These are phyloP conservation scores for Caenorhabditis becei DNA, from an alignment of 2,888 invertebrate genomes.

Conservation along the genomic window DNA sequence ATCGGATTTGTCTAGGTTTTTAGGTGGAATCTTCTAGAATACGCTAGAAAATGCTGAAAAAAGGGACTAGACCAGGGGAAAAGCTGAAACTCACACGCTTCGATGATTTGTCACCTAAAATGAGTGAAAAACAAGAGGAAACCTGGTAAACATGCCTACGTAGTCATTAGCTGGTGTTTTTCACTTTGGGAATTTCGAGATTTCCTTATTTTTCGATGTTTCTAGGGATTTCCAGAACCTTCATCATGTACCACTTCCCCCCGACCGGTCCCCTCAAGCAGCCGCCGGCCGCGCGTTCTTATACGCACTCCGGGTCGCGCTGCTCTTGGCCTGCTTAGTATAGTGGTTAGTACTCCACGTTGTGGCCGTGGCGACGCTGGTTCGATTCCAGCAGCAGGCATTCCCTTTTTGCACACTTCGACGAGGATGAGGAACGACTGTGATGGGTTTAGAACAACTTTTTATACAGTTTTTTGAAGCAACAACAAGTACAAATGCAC, in stretches of 20 bases:
- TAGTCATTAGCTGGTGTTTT: too few species aligned
- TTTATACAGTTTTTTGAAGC: neutral
- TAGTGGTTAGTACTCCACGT: constrained; percentile 81
- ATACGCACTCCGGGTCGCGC: neutral
- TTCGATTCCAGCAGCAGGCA: constrained; percentile 80
- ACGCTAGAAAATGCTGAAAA: too few species aligned
- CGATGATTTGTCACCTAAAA: too few species aligned
- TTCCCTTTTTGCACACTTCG: constrained; percentile 11
- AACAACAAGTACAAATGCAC: constrained; percentile 3
- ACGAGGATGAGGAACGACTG: neutral
- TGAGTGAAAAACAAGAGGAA: too few species aligned
- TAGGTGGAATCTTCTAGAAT: too few species aligned
- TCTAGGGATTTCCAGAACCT: neutral
- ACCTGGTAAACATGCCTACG: too few species aligned
- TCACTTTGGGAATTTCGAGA: too few species aligned
- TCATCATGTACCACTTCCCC: neutral
- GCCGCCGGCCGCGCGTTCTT: neutral
- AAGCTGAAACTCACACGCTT: too few species aligned
- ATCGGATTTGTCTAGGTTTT: too few species aligned
- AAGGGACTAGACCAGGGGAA: too few species aligned
- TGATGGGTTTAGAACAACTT: neutral
- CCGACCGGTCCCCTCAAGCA: neutral
- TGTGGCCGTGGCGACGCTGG: constrained; percentile 81
- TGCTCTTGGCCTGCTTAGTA: constrained; percentile 73
- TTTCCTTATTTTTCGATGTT: too few species aligned